These are phyloP conservation scores for Belonocnema kinseyi DNA, from an alignment of 1,140 invertebrate species.

Conservation along the genomic window DNA sequence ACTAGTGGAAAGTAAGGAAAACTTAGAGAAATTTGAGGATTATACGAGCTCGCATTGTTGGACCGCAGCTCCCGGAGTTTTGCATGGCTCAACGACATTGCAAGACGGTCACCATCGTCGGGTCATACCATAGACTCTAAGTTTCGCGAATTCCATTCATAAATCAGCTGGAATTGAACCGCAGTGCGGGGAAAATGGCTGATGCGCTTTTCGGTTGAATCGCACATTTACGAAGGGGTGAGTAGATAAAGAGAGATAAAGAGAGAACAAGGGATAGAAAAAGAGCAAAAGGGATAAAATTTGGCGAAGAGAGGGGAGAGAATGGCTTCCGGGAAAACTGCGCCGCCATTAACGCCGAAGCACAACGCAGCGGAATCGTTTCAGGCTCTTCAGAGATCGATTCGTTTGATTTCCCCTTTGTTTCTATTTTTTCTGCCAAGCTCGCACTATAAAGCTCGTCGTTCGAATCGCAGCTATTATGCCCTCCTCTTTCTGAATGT, in stretches of 20 bases:
- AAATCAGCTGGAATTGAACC: slow-evolving; percentile 57
- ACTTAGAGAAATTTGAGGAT: slow-evolving; percentile 13
- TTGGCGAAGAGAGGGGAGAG: slow-evolving; percentile 36
- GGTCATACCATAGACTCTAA: slow-evolving; percentile 40
- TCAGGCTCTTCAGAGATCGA: slow-evolving; percentile 46
- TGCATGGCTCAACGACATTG: slow-evolving; percentile 46
- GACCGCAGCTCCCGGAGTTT: slow-evolving; percentile 36
- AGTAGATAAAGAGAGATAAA: slow-evolving; percentile 37
- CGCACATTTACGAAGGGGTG: slow-evolving; percentile 42
- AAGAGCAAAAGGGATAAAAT: background rate
- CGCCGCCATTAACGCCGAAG: slow-evolving; percentile 49
- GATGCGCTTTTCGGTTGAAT: slow-evolving; percentile 47
- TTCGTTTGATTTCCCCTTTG: slow-evolving; percentile 41
- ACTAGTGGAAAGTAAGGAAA: slow-evolving; percentile 7
- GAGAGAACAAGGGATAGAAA: slow-evolving; percentile 10
- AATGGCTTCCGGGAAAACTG: slow-evolving; percentile 48
- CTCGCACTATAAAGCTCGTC: slow-evolving; percentile 26
- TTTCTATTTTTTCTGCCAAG: slow-evolving; percentile 14
- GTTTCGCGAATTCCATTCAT: slow-evolving; percentile 52
- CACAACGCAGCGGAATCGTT: slow-evolving; percentile 44
- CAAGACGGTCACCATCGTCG: slow-evolving; percentile 42
- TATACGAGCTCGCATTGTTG: slow-evolving; percentile 11
- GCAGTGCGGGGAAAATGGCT: slow-evolving; percentile 52
- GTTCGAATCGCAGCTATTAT: slow-evolving; percentile 26
- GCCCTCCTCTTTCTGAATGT: slow-evolving; percentile 24